phyloP scores from a whole-genome alignment of 53 echinoderm and acorn worm genomes.

The Zoroaster sp. region DNA sequence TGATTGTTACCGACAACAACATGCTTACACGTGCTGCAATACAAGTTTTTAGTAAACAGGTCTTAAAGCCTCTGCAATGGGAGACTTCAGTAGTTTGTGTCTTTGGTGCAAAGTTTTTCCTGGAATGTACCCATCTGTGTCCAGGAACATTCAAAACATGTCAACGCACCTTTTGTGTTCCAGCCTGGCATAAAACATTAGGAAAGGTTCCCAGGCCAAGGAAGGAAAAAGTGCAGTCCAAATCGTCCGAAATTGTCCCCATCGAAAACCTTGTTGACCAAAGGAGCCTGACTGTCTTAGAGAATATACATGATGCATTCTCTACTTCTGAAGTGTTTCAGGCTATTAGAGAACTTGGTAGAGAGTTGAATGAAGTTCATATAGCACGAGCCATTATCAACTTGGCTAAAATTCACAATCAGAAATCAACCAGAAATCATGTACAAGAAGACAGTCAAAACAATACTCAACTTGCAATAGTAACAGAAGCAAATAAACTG shows the following conservation, averaged over 20 bases:
- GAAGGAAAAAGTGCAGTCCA: not conserved
- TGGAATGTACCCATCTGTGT: not conserved
- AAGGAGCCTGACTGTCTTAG: not conserved
- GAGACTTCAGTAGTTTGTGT: not conserved
- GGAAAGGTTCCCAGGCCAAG: not conserved
- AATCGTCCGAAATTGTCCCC: not conserved
- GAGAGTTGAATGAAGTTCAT: constrained; percentile 48
- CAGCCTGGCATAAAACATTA: not conserved
- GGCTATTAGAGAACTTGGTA: not conserved
- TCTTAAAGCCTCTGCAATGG: not conserved
- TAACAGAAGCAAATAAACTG: not conserved
- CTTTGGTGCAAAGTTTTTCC: not conserved
- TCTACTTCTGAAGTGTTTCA: not conserved
- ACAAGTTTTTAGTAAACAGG: not conserved
- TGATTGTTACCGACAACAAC: not conserved
- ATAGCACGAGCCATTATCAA: constrained; percentile 52
- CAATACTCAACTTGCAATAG: not conserved
- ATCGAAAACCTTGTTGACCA: not conserved
- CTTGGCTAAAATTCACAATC: constrained; percentile 51
- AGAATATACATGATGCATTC: constrained; percentile 5
- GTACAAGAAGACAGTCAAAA: not conserved
- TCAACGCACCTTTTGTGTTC: not conserved
- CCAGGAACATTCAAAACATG: not conserved
- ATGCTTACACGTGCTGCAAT: not conserved
- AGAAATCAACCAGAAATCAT: not conserved